Percentiles rank a stretch among this genome's conserved stretches.
Evolutionary conservation across 1,140 invertebrate species (phyloP).

Genomic region (Psix sp.): DNA sequence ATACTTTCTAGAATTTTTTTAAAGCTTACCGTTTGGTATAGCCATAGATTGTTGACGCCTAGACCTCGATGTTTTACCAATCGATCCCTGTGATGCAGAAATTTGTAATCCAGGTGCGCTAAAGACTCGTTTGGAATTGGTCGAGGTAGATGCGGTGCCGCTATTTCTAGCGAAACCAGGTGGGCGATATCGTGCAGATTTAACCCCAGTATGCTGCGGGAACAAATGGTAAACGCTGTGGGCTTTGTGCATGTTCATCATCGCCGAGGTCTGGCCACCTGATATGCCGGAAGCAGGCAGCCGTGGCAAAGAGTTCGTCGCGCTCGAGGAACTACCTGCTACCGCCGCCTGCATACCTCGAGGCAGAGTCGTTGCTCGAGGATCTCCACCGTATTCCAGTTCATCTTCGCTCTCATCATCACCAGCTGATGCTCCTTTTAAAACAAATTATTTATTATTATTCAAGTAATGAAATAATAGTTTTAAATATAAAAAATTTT

Average conservation of each 20-base stretch:
- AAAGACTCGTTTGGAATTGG: slow-evolving; percentile 82
- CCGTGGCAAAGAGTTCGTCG: slow-evolving; percentile 85
- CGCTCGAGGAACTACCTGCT: slow-evolving; percentile 73
- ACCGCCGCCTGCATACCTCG: slow-evolving; percentile 80
- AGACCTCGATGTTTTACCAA: slow-evolving; percentile 65
- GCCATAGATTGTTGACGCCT: slow-evolving; percentile 74
- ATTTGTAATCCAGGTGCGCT: slow-evolving; percentile 84
- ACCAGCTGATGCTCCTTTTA: slow-evolving; percentile 78
- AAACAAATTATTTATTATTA: too few species aligned
- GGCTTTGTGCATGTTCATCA: slow-evolving; percentile 82
- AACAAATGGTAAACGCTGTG: slow-evolving; percentile 82
- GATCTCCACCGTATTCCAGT: slow-evolving; percentile 73
- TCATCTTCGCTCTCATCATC: slow-evolving; percentile 83
- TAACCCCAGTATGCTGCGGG: slow-evolving; percentile 80
- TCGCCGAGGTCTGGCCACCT: slow-evolving; percentile 74
- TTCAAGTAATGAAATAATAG: too few species aligned
- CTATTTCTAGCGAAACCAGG: slow-evolving; percentile 82
- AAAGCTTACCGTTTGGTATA: slow-evolving; percentile 75
- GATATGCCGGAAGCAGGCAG: slow-evolving; percentile 80
- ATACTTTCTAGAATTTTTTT: too few species aligned
- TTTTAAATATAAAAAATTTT: too few species aligned
- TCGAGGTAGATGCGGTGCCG: slow-evolving; percentile 66
- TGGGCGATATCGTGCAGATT: slow-evolving; percentile 90
- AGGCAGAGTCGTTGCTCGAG: slow-evolving; percentile 80
- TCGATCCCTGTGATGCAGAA: slow-evolving; percentile 64